These are phyloP conservation scores for Aldrovandia affinis DNA, from an alignment of 2,797 vertebrate species.

Conservation along the genomic window DNA sequence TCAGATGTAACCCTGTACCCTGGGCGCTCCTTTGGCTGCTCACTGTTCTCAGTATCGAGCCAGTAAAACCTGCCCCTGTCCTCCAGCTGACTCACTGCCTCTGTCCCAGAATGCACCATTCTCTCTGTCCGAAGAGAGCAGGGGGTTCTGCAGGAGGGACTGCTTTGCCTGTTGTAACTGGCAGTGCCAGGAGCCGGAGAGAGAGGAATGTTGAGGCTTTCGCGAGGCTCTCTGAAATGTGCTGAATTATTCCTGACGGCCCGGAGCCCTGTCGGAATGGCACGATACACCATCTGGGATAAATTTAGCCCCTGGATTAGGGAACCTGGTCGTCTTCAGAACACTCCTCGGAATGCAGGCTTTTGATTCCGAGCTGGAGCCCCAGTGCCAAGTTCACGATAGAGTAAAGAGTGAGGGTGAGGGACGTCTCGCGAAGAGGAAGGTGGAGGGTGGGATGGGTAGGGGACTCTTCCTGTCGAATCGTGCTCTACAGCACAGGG, in stretches of 20 bases:
- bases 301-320: slow-evolving; percentile 65
- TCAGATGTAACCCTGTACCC: neutral
- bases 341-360: slow-evolving; percentile 44
- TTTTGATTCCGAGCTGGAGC: slow-evolving; percentile 43
- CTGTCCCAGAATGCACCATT: neutral
- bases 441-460: slow-evolving; percentile 1
- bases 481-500: neutral
- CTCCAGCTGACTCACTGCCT: neutral
- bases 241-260: slow-evolving; percentile 74
- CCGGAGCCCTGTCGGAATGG: slow-evolving; percentile 64
- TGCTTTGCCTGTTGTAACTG: slow-evolving; percentile 35
- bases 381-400: slow-evolving; percentile 2
- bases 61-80: neutral
- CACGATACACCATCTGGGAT: slow-evolving; percentile 65
- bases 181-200: slow-evolving; percentile 67
- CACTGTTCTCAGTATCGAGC: neutral
- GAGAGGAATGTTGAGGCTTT: slow-evolving; percentile 68
- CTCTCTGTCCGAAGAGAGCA: slow-evolving; percentile 13
- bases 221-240: slow-evolving; percentile 68
- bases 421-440: neutral
- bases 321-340: slow-evolving; percentile 56
- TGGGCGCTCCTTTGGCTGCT: no score
- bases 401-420: slow-evolving; percentile 8
- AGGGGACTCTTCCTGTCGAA: neutral
- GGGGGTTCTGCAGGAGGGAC: neutral